phyloP scores from a whole-genome alignment of 2,888 invertebrate genomes.

The Augiades crinisus region DNA sequence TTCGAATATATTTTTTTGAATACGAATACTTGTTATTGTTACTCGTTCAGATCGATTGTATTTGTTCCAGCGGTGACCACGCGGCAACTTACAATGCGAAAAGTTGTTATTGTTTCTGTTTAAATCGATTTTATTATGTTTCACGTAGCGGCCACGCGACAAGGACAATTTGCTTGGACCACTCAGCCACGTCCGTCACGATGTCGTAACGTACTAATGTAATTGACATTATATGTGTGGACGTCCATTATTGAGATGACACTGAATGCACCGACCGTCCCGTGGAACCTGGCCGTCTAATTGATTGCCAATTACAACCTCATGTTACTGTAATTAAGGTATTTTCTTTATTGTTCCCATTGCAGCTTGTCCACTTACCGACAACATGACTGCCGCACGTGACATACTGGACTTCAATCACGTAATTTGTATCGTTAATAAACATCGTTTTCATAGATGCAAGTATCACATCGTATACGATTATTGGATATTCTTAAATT shows the following conservation, averaged over 20 bases:
- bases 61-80: too few species aligned
- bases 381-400: slow-evolving; percentile 1
- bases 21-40: too few species aligned
- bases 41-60: too few species aligned
- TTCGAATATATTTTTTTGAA: too few species aligned
- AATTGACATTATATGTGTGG: neutral
- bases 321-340: slow-evolving; percentile 9
- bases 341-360: slow-evolving; percentile 14
- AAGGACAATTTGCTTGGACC: too few species aligned
- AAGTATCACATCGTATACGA: neutral
- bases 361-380: neutral
- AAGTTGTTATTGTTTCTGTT: too few species aligned
- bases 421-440: slow-evolving; percentile 12
- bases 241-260: slow-evolving; percentile 1
- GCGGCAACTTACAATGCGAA: too few species aligned
- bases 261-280: neutral
- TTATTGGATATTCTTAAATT: neutral
- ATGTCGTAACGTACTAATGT: too few species aligned
- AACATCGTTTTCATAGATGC: slow-evolving; percentile 9
- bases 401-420: slow-evolving; percentile 19
- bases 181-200: too few species aligned
- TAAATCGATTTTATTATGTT: too few species aligned
- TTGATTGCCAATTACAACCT: slow-evolving; percentile 11
- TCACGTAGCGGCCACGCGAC: too few species aligned
- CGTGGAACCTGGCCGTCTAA: neutral